Evolutionary conservation across 2,797 vertebrate species (phyloP), one percentile per base, ranked within the genome.

Genomic region (Gobio occitaniae): DNA sequence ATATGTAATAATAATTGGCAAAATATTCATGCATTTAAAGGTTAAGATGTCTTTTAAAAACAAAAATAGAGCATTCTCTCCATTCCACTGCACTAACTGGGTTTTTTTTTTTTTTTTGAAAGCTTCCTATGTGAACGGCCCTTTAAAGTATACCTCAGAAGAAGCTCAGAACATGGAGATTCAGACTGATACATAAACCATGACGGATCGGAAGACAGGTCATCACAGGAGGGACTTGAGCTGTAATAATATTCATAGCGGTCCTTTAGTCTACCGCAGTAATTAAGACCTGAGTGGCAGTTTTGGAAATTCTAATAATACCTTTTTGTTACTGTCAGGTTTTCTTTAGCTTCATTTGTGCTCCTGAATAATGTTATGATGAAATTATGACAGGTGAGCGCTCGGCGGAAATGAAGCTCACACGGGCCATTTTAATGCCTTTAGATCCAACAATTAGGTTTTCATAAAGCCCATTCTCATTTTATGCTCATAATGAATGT

Each of bases 231-330:
- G 59, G 47, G 50, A 56, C 25, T 38, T n/a, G 13, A 78, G 59
- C 70, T 74, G 52, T 59, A 84, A 76, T 86, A 71, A 70, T 69
- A 74, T 85, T 86, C 50, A 78, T 50, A 71, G 66, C 47, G 11
- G 50, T 84, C 78, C 7, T 85, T 82, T 81, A 68, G 71, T 84
- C 56, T 63, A 66, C 29, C n/a, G 19, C 63, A 83, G 59, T 88
- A 85, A 84, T 85, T 88, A 88, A 63, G 77, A 75, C 44, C 85
- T 84, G 65, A 83, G 66, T 80, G 85, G 71, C 76, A 83, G 63
- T 70, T n/a, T 68, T 70, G 83, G 50, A 87, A 83, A 86, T 80
- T 85, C 65, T 77, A 88, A 88, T 85, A 89, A 86, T 65, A 78
- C 48, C 50, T 72, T 78, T 84, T 82, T 86, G 78, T 84, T 86